phyloP scores from a whole-genome alignment of 1,140 invertebrate genomes.

The Danaus plexippus region DNA sequence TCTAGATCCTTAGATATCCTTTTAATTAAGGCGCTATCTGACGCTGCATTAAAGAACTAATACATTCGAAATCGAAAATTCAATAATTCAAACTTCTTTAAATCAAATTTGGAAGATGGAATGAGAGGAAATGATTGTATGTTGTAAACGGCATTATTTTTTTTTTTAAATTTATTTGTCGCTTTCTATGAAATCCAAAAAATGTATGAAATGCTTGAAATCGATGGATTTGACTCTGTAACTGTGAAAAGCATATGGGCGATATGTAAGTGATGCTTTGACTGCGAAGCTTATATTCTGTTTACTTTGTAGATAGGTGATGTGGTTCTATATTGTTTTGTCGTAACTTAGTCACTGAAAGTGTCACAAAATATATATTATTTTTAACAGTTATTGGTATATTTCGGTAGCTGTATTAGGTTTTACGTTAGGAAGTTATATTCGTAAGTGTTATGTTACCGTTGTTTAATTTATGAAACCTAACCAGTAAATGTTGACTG shows the following conservation, averaged over 20 bases:
- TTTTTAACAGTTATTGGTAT: slow-evolving; percentile 22
- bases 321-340: slow-evolving; percentile 30
- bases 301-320: slow-evolving; percentile 21
- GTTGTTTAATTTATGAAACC: slow-evolving; percentile 23
- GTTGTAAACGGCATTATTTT: too few species aligned
- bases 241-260: slow-evolving; percentile 5
- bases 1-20: too few species aligned
- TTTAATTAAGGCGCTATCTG: background rate
- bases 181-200: too few species aligned
- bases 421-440: slow-evolving; percentile 6
- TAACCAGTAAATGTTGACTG: slow-evolving; percentile 44
- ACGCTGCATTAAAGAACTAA: too few species aligned
- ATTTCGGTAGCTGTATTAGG: slow-evolving; percentile 10
- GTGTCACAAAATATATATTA: slow-evolving; percentile 52
- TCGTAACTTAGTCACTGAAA: slow-evolving; percentile 55
- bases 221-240: too few species aligned
- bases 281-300: slow-evolving; percentile 31
- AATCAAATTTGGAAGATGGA: too few species aligned
- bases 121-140: too few species aligned
- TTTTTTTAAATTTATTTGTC: too few species aligned
- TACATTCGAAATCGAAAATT: too few species aligned
- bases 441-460: slow-evolving; percentile 16
- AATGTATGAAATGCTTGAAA: too few species aligned
- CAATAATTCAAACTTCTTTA: too few species aligned
- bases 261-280: slow-evolving; percentile 27